These are phyloP conservation scores for Platerodrilus igneus DNA, from an alignment of 2,888 invertebrate genomes.

Conservation along the genomic window DNA sequence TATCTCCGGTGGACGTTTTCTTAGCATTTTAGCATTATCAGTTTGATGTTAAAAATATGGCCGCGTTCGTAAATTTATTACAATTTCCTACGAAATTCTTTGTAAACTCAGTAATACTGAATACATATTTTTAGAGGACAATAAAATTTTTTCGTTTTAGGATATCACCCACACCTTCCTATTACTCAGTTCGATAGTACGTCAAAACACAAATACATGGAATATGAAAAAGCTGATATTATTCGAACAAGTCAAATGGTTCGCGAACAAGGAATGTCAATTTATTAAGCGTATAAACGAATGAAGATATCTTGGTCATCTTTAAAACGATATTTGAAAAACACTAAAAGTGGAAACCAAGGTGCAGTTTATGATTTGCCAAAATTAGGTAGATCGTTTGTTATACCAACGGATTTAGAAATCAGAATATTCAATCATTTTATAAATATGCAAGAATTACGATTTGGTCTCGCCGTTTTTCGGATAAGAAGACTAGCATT, in stretches of 20 bases:
- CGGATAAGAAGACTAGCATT: slow-evolving; percentile 6
- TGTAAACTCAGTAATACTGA: too few species aligned
- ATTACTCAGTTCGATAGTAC: not conserved
- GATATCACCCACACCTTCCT: slow-evolving; percentile 3
- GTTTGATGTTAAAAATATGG: too few species aligned
- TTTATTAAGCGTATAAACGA: not conserved
- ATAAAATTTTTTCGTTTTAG: too few species aligned
- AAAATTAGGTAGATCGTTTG: slow-evolving; percentile 4
- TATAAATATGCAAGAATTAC: slow-evolving; percentile 7
- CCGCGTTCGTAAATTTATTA: too few species aligned
- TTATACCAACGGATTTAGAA: slow-evolving; percentile 5
- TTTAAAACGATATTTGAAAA: too few species aligned
- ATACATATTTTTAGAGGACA: too few species aligned
- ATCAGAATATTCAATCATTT: slow-evolving; percentile 3
- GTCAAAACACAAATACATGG: not conserved
- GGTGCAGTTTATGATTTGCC: too few species aligned
- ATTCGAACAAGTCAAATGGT: not conserved
- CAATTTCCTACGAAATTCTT: too few species aligned
- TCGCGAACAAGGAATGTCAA: not conserved
- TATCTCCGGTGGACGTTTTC: too few species aligned
- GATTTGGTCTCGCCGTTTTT: slow-evolving; percentile 4
- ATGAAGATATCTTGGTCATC: slow-evolving; percentile 2
- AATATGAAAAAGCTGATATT: not conserved
- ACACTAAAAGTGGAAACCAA: too few species aligned
- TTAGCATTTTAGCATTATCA: not conserved